Evolutionary conservation across 2,888 invertebrate genomes (phyloP), one percentile per base, ranked within the genome.

Genomic region (Pheosia gnoma): DNA sequence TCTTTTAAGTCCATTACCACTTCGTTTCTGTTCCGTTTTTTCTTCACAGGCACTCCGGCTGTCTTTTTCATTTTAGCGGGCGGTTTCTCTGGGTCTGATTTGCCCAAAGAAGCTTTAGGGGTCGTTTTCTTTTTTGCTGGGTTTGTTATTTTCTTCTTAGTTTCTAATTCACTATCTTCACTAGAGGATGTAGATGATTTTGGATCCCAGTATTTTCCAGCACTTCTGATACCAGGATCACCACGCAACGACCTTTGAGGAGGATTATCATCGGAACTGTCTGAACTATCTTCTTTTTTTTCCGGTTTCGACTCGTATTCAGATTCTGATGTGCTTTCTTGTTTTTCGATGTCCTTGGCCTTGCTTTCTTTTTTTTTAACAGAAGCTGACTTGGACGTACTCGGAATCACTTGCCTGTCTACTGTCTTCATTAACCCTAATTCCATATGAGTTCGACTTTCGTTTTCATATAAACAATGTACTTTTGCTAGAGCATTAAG

Each of bases 391-490:
- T 95, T 94, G 49, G 94, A 94, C 38, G 94, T 94, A 68, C 94
- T 94, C 49, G 94, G 94, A 59, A 93, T 82, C 11, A 84, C 70
- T 75, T 93, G 94, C 65, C 91, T 82, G 52, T 93, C 91, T 56
- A 93, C 74, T 37, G 93, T 94, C 82, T 88, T 93, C 90, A 94
- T 92, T 53, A 94, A 80, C 0, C 95, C 95, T 66, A 95, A 77
- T 78, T 95, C 95, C 80, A 96, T 95, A 65, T 96, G 96, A 0
- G 96, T 96, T 58, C 96, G 94, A 59, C 96, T 96, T 89, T 98
- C 98, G 83, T 98, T 98, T 87, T 98, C 98, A 81, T 98, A 98
- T 38, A 98, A 94, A 81, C 98, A 98, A 84, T 98, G 98, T 3
- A 98, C 98, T 93, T 98, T 98, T 39, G 98, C 98, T 74, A 97